phyloP scores from a whole-genome alignment of 2,797 vertebrate species.

The Menidia menidia region DNA sequence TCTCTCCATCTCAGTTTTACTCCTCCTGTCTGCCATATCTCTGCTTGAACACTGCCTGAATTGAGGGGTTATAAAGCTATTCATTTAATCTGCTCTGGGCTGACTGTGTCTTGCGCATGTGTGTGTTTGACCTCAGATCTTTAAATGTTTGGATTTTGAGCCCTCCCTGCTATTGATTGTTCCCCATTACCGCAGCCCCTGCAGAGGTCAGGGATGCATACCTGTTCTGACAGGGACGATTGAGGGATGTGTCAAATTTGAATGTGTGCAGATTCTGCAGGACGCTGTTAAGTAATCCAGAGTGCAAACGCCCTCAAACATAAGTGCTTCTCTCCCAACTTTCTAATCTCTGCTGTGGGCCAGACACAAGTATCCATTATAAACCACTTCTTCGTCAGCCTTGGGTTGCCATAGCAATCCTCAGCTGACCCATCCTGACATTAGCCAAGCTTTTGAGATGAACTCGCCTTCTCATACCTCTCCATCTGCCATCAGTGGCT shows the following conservation, averaged over 20 bases:
- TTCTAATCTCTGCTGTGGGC: constrained; percentile 39
- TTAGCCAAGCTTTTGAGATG: constrained; percentile 64
- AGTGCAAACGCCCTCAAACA: constrained; percentile 2
- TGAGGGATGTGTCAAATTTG: constrained; percentile 27
- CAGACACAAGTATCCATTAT: constrained; percentile 51
- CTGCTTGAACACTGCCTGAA: constrained; percentile 41
- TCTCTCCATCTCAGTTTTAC: constrained; percentile 21
- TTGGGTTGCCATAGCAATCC: constrained; percentile 69
- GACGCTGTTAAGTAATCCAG: neutral
- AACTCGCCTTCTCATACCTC: constrained; percentile 60
- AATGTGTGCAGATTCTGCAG: constrained; percentile 25
- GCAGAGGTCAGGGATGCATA: constrained; percentile 15
- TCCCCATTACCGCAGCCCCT: constrained; percentile 22
- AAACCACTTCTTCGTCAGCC: constrained; percentile 41
- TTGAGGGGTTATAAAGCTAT: constrained; percentile 60
- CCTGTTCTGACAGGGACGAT: neutral
- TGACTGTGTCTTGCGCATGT: constrained; percentile 25
- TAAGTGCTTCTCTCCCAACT: neutral
- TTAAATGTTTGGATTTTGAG: constrained; percentile 35
- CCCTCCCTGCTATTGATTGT: constrained; percentile 43
- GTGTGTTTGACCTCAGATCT: constrained; percentile 40
- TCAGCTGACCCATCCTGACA: constrained; percentile 36
- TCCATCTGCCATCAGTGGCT: constrained; percentile 63
- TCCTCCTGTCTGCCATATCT: constrained; percentile 44
- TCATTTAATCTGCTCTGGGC: constrained; percentile 69